Evolutionary conservation across 2,113 vertebrate genomes (phyloP).

Genomic region (human (Homo sapiens)): GRCh38 chr9:4070001-4070500

Average conservation of each 20-base stretch:
- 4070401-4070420: not conserved
- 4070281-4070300: constrained; percentile 27
- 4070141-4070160: not conserved
- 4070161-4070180: not conserved
- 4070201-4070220: not conserved
- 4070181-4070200: not conserved
- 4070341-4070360: not conserved
- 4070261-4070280: not conserved
- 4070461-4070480: not conserved
- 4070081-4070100: not conserved
- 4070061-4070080: not conserved
- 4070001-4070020: not conserved
- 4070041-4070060: not conserved
- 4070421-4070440: not conserved
- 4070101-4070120: not conserved
- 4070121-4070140: not conserved
- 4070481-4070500: not conserved
- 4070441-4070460: not conserved
- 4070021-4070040: not conserved
- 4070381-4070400: not conserved
- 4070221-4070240: not conserved
- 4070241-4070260: not conserved
- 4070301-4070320: not conserved
- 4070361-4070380: constrained; percentile 10
- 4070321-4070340: constrained; percentile 41